Percentiles rank a stretch among this genome's conserved stretches.
phyloP scores from a whole-genome alignment of 2,113 vertebrate species.

The Hypocryptadius cinnamomeus region DNA sequence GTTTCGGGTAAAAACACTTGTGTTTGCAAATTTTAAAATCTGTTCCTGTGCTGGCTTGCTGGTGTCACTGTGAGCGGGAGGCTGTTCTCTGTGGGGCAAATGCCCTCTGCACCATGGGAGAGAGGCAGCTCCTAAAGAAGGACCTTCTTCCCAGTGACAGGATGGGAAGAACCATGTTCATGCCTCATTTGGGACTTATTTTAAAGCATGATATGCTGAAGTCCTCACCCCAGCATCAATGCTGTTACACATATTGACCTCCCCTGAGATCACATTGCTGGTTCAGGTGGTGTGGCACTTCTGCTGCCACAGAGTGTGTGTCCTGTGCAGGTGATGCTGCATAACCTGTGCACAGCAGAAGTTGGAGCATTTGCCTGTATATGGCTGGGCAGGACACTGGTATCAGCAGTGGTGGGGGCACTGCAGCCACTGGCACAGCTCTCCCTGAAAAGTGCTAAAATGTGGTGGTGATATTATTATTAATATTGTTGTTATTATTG shows the following conservation, averaged over 20 bases:
- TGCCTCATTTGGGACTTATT: background rate
- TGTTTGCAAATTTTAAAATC: constrained; percentile 28
- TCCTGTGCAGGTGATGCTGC: background rate
- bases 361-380: background rate
- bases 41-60: background rate
- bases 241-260: background rate
- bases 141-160: background rate
- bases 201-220: background rate
- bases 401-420: background rate
- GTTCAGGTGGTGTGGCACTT: background rate
- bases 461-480: background rate
- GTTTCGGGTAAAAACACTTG: constrained; percentile 3
- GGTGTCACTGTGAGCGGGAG: background rate
- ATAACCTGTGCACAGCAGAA: background rate
- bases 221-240: background rate
- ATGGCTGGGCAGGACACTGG: background rate
- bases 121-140: background rate
- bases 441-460: background rate
- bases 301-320: background rate
- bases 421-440: background rate
- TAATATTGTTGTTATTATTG: background rate
- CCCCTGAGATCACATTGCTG: rapidly evolving
- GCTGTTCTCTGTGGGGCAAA: background rate
- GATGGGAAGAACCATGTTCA: background rate
- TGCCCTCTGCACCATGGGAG: background rate